Percentiles rank a stretch among this genome's conserved stretches.
These are phyloP conservation scores for Caenorhabditis japonica DNA, from an alignment of 2,888 invertebrate genomes.

Conservation along the genomic window DNA sequence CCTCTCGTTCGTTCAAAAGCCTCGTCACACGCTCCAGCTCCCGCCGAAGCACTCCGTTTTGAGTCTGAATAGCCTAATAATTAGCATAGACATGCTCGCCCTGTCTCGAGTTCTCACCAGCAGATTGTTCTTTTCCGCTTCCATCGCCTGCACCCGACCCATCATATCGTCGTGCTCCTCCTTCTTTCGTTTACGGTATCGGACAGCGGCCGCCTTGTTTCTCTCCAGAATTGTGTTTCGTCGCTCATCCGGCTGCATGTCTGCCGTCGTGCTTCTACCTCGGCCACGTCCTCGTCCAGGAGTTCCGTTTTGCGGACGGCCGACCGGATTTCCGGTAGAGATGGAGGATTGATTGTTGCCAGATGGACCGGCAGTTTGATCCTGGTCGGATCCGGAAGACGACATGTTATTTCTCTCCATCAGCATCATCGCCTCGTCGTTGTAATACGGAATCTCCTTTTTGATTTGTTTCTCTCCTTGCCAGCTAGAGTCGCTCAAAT, in stretches of 20 bases:
- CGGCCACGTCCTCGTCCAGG: slow-evolving; percentile 65
- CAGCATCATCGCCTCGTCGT: slow-evolving; percentile 45
- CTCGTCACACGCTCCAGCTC: slow-evolving; percentile 74
- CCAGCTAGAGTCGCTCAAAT: background rate
- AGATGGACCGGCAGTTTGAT: slow-evolving; percentile 23
- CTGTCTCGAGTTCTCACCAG: slow-evolving; percentile 21
- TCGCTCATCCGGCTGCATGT: slow-evolving; percentile 75
- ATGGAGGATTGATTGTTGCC: slow-evolving; percentile 7
- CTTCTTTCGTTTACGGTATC: slow-evolving; percentile 77
- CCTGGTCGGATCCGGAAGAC: slow-evolving; percentile 46
- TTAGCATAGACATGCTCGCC: slow-evolving; percentile 18
- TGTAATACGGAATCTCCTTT: slow-evolving; percentile 41
- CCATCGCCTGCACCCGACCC: slow-evolving; percentile 70
- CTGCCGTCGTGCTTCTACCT: slow-evolving; percentile 66
- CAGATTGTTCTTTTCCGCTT: slow-evolving; percentile 68
- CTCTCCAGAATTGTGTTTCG: slow-evolving; percentile 63
- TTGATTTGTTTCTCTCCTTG: slow-evolving; percentile 43
- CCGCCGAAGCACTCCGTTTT: slow-evolving; percentile 72
- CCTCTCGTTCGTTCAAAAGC: slow-evolving; percentile 69
- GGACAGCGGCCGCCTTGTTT: slow-evolving; percentile 76
- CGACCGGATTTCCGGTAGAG: slow-evolving; percentile 45
- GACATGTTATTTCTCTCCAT: slow-evolving; percentile 44
- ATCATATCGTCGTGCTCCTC: slow-evolving; percentile 77
- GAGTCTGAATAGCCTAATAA: slow-evolving; percentile 68
- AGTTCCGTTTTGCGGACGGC: slow-evolving; percentile 50